Percentiles rank a stretch among this genome's conserved stretches.
These are phyloP conservation scores for Cervus canadensis DNA, from an alignment of 2,113 vertebrate species.

Conservation along the genomic window DNA sequence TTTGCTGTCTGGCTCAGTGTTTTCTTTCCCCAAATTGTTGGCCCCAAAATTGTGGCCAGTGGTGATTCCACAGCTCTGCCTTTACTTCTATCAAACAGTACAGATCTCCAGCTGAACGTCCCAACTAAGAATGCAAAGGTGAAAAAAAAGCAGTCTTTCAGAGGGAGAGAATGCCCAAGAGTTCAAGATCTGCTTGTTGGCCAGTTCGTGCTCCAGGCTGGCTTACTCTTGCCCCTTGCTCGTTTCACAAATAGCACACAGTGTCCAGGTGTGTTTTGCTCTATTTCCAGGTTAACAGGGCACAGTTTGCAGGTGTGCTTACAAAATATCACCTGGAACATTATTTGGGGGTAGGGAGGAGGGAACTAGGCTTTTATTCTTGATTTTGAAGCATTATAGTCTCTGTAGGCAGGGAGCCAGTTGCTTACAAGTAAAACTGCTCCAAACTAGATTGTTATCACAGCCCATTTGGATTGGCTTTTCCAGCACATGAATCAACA, in stretches of 20 bases:
- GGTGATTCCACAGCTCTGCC: background rate
- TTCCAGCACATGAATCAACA: background rate
- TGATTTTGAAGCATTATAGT: background rate
- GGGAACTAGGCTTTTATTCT: background rate
- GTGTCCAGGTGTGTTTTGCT: background rate
- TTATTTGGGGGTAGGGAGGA: background rate
- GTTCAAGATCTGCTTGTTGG: background rate
- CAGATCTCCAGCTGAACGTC: background rate
- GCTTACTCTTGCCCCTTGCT: no score
- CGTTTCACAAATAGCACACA: background rate
- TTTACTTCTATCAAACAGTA: background rate
- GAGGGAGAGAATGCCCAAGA: background rate
- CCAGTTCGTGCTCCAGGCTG: background rate
- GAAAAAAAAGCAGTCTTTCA: background rate
- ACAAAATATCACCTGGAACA: background rate
- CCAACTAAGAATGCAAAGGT: background rate
- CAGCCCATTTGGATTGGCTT: background rate
- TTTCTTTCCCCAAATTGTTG: background rate
- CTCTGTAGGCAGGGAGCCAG: background rate
- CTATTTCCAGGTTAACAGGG: background rate
- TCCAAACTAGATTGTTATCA: background rate
- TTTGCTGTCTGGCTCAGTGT: background rate
- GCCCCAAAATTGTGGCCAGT: background rate
- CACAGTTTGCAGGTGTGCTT: background rate
- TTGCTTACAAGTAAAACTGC: constrained; percentile 8